Percentiles rank a stretch among this genome's conserved stretches.
Evolutionary conservation across 2,113 vertebrate species (phyloP).

Genomic region (Bos indicus): DNA sequence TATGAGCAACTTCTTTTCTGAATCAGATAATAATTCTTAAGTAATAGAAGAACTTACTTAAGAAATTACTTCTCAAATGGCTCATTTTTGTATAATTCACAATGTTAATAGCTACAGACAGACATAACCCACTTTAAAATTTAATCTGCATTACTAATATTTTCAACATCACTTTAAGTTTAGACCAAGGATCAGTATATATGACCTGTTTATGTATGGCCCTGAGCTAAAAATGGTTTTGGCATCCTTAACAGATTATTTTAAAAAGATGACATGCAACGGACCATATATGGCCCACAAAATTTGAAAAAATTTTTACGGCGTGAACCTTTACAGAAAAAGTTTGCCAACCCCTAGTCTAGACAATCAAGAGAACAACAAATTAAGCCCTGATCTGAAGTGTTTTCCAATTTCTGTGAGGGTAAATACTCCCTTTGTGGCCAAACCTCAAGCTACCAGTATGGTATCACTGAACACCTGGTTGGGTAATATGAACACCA

Average conservation of each 20-base stretch:
- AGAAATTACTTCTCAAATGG: neutral
- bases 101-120: neutral
- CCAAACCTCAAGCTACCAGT: neutral
- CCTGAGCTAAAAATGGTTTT: neutral
- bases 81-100: neutral
- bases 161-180: conserved; percentile 3
- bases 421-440: neutral
- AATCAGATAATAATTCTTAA: neutral
- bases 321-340: neutral
- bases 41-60: neutral
- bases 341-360: neutral
- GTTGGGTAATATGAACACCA: neutral
- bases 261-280: neutral
- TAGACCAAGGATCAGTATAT: neutral
- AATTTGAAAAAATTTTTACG: neutral
- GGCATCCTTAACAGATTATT: neutral
- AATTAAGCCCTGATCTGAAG: neutral
- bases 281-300: neutral
- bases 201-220: neutral
- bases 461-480: neutral
- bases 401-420: neutral
- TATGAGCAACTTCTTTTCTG: neutral
- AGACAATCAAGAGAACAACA: neutral
- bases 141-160: neutral
- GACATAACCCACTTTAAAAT: neutral